A percentile compares a stretch with the other conserved stretches of the same genome.
These are phyloP conservation scores for Lerema accius DNA, from an alignment of 1,140 invertebrate species.

Conservation along the genomic window DNA sequence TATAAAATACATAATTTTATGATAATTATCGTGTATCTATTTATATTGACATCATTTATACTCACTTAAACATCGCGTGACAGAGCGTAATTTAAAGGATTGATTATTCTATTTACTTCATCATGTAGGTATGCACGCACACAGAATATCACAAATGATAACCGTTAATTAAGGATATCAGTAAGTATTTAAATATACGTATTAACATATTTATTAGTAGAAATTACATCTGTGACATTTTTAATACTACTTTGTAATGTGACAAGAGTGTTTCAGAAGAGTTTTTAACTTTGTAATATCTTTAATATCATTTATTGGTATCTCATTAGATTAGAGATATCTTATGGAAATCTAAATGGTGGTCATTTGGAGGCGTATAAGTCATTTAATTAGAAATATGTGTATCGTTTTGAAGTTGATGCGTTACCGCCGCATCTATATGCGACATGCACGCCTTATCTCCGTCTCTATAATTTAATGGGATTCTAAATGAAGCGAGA, in stretches of 20 bases:
- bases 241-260: too few relatives aligned
- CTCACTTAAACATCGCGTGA: conserved; percentile 16
- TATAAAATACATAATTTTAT: too few relatives aligned
- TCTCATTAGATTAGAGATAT: conserved; percentile 43
- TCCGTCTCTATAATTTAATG: conserved; percentile 74
- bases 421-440: conserved; percentile 57
- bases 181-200: neutral
- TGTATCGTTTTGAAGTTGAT: conserved; percentile 54
- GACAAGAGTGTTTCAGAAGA: neutral
- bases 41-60: neutral
- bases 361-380: conserved; percentile 63
- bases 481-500: conserved; percentile 77
- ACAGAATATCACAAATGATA: too few relatives aligned
- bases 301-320: conserved; percentile 22
- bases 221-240: too few relatives aligned
- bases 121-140: too few relatives aligned
- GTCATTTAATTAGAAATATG: conserved; percentile 62
- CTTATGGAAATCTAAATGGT: conserved; percentile 63
- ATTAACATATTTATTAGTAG: neutral
- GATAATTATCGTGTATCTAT: too few relatives aligned
- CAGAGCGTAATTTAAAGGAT: neutral
- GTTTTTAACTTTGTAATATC: conserved; percentile 7
- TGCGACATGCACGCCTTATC: conserved; percentile 68
- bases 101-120: conserved; percentile 12
- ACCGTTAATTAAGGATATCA: too few relatives aligned